phyloP scores from a whole-genome alignment of 2,113 vertebrate genomes.

The Sula dactylatra region DNA sequence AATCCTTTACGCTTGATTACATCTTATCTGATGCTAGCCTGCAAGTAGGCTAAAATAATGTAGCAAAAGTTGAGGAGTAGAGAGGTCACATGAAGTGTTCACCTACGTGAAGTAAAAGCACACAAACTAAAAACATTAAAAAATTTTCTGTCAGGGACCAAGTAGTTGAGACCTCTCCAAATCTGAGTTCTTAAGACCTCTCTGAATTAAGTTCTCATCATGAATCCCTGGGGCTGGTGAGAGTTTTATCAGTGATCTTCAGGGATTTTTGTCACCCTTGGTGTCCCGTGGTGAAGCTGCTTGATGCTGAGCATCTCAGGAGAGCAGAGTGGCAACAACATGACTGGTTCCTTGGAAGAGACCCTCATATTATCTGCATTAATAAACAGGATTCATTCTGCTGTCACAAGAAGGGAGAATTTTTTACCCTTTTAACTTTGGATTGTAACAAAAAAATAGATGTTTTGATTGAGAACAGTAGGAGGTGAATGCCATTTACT shows the following conservation, averaged over 20 bases:
- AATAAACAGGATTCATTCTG: neutral
- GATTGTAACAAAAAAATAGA: neutral
- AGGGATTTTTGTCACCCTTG: neutral
- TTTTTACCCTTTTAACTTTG: neutral
- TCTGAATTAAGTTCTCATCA: neutral
- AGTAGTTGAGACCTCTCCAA: neutral
- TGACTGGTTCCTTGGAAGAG: neutral
- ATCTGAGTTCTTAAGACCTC: neutral
- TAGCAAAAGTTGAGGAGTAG: neutral
- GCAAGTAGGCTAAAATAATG: neutral
- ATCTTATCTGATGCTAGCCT: neutral
- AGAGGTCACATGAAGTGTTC: neutral
- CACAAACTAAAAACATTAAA: neutral
- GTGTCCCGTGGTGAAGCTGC: neutral
- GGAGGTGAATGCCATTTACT: neutral
- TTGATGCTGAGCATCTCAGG: neutral
- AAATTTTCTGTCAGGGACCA: neutral
- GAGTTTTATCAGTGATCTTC: neutral
- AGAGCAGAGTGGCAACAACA: neutral
- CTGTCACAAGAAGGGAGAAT: neutral
- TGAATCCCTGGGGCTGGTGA: neutral
- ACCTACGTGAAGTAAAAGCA: neutral
- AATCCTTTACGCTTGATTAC: neutral
- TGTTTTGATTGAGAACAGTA: neutral
- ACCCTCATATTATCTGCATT: neutral